Evolutionary conservation across 2,113 vertebrate genomes (phyloP).

Genomic region (Campylorhamphus procurvoides): DNA sequence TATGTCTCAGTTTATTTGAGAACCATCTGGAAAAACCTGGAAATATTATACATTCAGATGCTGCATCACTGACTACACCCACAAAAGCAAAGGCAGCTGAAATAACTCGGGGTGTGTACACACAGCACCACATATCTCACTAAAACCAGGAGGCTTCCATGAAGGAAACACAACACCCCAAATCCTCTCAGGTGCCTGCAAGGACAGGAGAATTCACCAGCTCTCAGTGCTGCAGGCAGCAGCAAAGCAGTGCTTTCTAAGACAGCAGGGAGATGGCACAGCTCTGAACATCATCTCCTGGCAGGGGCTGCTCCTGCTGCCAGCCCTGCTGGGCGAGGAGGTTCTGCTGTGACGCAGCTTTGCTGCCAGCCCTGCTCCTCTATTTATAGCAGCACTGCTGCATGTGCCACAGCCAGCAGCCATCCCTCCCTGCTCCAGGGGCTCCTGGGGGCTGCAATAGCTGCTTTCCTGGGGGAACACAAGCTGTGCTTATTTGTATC

Average conservation of each 20-base stretch:
- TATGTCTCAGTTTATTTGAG: neutral
- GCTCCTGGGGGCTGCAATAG: neutral
- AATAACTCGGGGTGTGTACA: neutral
- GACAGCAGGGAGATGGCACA: neutral
- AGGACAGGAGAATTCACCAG: neutral
- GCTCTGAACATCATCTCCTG: neutral
- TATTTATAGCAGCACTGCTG: conserved; percentile 32
- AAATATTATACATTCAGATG: neutral
- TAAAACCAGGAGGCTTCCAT: neutral
- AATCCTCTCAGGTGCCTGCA: neutral
- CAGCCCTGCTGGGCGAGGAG: neutral
- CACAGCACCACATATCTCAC: neutral
- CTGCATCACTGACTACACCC: neutral
- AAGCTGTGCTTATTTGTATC: neutral
- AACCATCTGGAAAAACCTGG: neutral
- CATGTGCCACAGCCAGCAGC: conserved; percentile 18
- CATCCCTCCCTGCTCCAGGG: neutral
- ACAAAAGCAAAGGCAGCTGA: neutral
- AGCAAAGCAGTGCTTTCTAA: neutral
- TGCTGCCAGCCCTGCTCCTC: conserved; percentile 8
- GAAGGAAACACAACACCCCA: neutral
- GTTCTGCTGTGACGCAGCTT: conserved; percentile 5
- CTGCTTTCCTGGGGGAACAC: neutral
- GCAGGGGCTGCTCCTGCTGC: neutral
- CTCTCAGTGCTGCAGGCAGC: neutral